A percentile compares a stretch with the other conserved stretches of the same genome.
phyloP scores from a whole-genome alignment of 2,888 invertebrate species.

The Lasioglossum lativentre region DNA sequence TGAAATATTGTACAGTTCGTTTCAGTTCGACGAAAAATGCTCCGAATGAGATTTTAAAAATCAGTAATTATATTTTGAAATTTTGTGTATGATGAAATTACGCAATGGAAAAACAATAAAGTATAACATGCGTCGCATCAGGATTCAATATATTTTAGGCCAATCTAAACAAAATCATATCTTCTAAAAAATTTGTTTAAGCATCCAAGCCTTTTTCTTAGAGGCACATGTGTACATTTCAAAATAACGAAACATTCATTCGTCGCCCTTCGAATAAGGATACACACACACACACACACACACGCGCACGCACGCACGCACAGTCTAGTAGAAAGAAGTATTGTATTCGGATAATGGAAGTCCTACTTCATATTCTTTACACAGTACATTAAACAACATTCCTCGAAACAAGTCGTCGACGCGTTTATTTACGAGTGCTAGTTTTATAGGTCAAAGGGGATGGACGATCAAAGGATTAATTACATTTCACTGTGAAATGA shows the following conservation, averaged over 20 bases:
- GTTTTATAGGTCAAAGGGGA: not conserved
- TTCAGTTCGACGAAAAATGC: not conserved
- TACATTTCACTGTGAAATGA: not conserved
- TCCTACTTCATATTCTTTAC: not conserved
- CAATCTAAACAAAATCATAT: not conserved
- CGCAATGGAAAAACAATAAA: too few species aligned
- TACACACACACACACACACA: not conserved
- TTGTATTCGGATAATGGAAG: constrained; percentile 6
- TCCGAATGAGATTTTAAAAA: not conserved
- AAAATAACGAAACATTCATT: constrained; percentile 4
- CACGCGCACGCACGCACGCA: not conserved
- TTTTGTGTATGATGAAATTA: not conserved
- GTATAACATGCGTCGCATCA: not conserved
- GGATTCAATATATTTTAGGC: constrained; percentile 7
- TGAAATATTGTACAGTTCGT: not conserved
- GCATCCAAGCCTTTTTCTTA: not conserved
- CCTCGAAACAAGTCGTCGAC: not conserved
- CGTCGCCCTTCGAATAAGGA: not conserved
- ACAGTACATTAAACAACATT: constrained; percentile 1
- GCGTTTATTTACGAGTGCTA: not conserved
- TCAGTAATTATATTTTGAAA: not conserved
- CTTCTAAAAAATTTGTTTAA: not conserved
- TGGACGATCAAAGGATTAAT: constrained; percentile 11
- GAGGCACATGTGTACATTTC: not conserved
- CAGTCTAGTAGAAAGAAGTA: constrained; percentile 1